Percentiles rank a stretch among this genome's conserved stretches.
Conservation (phyloP, 2,888 invertebrate species). For the Oxyteleia sp. region DNA sequence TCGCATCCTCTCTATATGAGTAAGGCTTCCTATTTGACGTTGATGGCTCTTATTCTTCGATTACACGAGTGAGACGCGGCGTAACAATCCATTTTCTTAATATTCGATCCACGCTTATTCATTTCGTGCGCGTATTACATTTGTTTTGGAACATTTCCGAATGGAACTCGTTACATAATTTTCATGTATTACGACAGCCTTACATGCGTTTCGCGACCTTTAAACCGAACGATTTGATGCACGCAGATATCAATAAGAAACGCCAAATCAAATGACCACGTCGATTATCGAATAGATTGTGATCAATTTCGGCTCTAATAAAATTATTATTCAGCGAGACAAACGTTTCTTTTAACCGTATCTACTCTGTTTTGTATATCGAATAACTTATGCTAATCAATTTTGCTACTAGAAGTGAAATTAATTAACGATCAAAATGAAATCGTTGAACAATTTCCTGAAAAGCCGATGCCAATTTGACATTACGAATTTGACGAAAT, state of each 20-base stretch:
- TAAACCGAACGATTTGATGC: slow-evolving; percentile 19
- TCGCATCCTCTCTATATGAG: neutral
- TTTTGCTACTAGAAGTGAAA: slow-evolving; percentile 13
- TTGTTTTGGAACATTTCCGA: slow-evolving; percentile 41
- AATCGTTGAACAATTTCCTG: slow-evolving; percentile 5
- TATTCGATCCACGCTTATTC: slow-evolving; percentile 18
- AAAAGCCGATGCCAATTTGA: slow-evolving; percentile 30
- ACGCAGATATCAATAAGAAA: slow-evolving; percentile 24
- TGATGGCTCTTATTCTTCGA: slow-evolving; percentile 7
- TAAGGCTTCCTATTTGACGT: neutral
- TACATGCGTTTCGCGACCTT: slow-evolving; percentile 42
- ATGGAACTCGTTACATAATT: slow-evolving; percentile 32
- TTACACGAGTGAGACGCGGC: neutral
- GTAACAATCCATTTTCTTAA: slow-evolving; percentile 34
- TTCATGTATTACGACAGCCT: slow-evolving; percentile 21
- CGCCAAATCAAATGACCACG: slow-evolving; percentile 32
- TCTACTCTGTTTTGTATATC: neutral
- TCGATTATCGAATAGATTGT: slow-evolving; percentile 45
- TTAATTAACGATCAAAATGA: slow-evolving; percentile 36
- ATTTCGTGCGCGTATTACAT: slow-evolving; percentile 40
- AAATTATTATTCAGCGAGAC: slow-evolving; percentile 1
- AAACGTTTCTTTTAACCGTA: neutral
- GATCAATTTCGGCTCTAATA: slow-evolving; percentile 16
- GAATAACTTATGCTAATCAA: slow-evolving; percentile 37
- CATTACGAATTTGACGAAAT: slow-evolving; percentile 31